phyloP scores from a whole-genome alignment of 2,113 vertebrate species.

The Leptodactylus fuscus region DNA sequence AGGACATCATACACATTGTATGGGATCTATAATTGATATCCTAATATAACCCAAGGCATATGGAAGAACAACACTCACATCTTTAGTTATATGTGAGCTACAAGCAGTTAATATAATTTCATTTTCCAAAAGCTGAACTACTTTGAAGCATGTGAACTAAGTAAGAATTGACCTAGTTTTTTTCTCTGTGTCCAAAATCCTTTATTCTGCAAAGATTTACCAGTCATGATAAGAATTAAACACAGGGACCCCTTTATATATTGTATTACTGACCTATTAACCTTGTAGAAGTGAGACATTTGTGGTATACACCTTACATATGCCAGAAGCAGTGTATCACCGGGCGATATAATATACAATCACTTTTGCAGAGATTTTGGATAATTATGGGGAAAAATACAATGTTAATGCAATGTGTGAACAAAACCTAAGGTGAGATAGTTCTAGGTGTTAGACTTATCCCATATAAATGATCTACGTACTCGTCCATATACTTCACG shows the following conservation, averaged over 20 bases:
- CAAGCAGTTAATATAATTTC: slow-evolving; percentile 35
- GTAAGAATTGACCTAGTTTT: slow-evolving; percentile 44
- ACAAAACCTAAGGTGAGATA: too few relatives aligned
- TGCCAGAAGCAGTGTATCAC: neutral
- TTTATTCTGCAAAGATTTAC: slow-evolving; percentile 38
- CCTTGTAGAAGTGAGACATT: neutral
- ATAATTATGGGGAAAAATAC: too few relatives aligned
- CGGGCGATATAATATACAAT: neutral
- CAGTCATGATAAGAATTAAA: slow-evolving; percentile 15
- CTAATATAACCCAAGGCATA: neutral
- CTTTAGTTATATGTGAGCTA: neutral
- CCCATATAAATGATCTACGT: neutral
- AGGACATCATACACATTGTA: neutral
- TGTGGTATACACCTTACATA: neutral
- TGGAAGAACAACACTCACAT: neutral
- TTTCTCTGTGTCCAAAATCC: slow-evolving; percentile 24
- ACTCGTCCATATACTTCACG: neutral
- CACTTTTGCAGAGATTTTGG: neutral
- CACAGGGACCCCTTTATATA: slow-evolving; percentile 33
- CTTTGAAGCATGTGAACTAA: slow-evolving; percentile 39
- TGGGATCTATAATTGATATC: neutral
- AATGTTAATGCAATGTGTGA: too few relatives aligned
- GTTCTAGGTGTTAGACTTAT: too few relatives aligned
- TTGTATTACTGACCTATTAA: neutral
- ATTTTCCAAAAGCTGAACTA: slow-evolving; percentile 42